Percentiles rank a stretch among this genome's conserved stretches.
Evolutionary conservation across 2,113 vertebrate species (phyloP).

Genomic region (Caracal caracal): DNA sequence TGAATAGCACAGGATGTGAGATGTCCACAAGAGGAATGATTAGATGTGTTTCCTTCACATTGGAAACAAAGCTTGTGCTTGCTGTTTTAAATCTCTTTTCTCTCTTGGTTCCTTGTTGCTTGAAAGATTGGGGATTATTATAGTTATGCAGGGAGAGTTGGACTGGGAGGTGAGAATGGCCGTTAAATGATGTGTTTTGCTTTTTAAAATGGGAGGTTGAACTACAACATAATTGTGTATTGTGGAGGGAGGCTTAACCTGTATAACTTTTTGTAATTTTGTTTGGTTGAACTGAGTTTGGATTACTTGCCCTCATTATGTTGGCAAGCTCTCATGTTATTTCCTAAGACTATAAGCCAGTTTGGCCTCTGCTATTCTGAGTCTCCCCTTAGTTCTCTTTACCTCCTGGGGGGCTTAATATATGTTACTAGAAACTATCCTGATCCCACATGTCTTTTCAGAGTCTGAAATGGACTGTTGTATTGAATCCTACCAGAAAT

Average conservation of each 20-base stretch:
- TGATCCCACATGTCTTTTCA: background rate
- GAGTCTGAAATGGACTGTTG: background rate
- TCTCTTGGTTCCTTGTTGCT: background rate
- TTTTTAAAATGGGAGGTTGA: conserved; percentile 1
- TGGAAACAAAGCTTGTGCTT: background rate
- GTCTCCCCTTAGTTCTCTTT: background rate
- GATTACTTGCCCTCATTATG: background rate
- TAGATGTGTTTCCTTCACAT: background rate
- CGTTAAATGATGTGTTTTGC: background rate
- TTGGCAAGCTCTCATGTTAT: background rate
- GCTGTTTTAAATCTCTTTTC: background rate
- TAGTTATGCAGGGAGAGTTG: background rate
- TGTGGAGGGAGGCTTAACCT: background rate
- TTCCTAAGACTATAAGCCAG: background rate
- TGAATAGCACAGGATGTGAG: background rate
- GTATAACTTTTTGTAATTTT: background rate
- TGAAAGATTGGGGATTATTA: background rate
- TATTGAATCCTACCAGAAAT: background rate
- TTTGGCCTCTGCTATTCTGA: background rate
- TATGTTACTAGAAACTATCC: background rate
- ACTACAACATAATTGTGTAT: background rate
- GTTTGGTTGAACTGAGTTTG: background rate
- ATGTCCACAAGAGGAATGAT: background rate
- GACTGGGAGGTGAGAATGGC: background rate
- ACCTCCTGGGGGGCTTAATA: background rate